Evolutionary conservation across 2,888 invertebrate genomes (phyloP).

Genomic region (Leptopilina myrica): DNA sequence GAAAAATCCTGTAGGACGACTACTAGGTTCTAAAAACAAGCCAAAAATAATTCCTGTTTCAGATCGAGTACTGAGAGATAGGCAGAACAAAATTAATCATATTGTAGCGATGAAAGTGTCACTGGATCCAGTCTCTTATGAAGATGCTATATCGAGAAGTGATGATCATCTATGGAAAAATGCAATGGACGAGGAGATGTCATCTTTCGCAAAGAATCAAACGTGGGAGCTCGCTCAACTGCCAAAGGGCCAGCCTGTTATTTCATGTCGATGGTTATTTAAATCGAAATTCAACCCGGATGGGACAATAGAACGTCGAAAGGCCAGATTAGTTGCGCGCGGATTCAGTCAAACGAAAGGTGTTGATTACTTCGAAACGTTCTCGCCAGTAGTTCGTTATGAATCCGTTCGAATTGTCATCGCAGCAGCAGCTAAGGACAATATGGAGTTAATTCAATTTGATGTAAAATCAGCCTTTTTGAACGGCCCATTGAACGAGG

Average conservation of each 20-base stretch:
- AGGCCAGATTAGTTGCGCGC: slow-evolving; percentile 63
- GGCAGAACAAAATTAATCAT: background rate
- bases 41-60: background rate
- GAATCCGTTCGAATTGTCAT: slow-evolving; percentile 60
- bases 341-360: slow-evolving; percentile 60
- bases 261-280: slow-evolving; percentile 38
- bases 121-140: slow-evolving; percentile 28
- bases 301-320: slow-evolving; percentile 56
- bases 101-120: slow-evolving; percentile 19
- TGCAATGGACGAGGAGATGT: slow-evolving; percentile 47
- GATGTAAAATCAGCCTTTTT: slow-evolving; percentile 67
- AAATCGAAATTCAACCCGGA: slow-evolving; percentile 54
- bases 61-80: slow-evolving; percentile 25
- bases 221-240: slow-evolving; percentile 43
- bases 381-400: slow-evolving; percentile 62
- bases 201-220: slow-evolving; percentile 44
- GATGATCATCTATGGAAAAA: slow-evolving; percentile 15
- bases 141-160: background rate
- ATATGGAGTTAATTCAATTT: slow-evolving; percentile 59
- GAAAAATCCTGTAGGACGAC: background rate
- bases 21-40: background rate
- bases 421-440: slow-evolving; percentile 56
- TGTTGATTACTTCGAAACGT: slow-evolving; percentile 65
- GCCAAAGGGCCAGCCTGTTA: background rate
- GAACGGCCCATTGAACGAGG: slow-evolving; percentile 61